These are phyloP conservation scores for Epicampocera succincta DNA, from an alignment of 2,888 invertebrate genomes.

Conservation along the genomic window DNA sequence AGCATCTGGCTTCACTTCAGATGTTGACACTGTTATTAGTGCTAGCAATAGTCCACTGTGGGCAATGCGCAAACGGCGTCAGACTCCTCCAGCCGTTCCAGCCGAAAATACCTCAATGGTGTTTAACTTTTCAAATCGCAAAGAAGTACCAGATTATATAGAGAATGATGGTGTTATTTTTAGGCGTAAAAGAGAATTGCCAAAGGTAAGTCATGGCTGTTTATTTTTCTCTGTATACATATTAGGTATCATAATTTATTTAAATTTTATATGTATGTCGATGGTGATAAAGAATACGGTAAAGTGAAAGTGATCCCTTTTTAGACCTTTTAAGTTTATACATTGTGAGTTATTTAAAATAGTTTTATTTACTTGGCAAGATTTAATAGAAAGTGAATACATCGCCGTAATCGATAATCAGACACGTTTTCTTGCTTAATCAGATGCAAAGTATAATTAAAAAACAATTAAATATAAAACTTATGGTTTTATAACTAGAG, in stretches of 20 bases:
- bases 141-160: constrained; percentile 94
- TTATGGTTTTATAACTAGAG: not conserved
- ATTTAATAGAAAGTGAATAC: constrained; percentile 28
- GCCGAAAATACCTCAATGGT: constrained; percentile 88
- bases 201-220: constrained; percentile 85
- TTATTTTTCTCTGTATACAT: too few species aligned
- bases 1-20: constrained; percentile 70
- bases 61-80: constrained; percentile 77
- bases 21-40: constrained; percentile 73
- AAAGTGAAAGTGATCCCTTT: too few species aligned
- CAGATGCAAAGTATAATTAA: constrained; percentile 26
- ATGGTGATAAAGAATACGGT: too few species aligned
- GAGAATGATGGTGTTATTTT: constrained; percentile 92
- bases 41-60: constrained; percentile 76
- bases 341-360: too few species aligned
- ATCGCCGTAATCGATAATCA: not conserved
- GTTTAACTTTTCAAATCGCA: constrained; percentile 92
- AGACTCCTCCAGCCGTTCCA: constrained; percentile 72
- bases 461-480: constrained; percentile 5
- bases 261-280: too few species aligned
- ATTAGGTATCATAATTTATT: too few species aligned
- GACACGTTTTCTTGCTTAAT: constrained; percentile 27
- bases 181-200: constrained; percentile 85
- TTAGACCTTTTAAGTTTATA: too few species aligned
- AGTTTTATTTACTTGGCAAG: too few species aligned